Base-by-base conservation (phyloP, 92 coral and sea anemone species). In the Zoanthus sansibaricus region DNA sequence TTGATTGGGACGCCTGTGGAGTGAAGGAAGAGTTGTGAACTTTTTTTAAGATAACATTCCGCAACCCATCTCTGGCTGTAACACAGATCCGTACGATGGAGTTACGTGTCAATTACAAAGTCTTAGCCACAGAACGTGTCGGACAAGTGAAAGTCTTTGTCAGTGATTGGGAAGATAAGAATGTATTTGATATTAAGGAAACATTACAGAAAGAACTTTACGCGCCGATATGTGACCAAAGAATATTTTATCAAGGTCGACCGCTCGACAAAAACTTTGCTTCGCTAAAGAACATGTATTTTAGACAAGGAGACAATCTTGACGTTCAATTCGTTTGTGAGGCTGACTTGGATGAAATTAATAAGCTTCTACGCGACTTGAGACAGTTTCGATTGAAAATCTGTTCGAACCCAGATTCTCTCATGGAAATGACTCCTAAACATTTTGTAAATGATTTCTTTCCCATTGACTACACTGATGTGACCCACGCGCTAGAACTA, bases 211-310 rank as follows among this genome's bases (percentile, higher is more conserved):
- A 79, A 55, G 83, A 78, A 14, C 58, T 91, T 68, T 70, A 84
- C 47, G 94, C 89, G 8, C 96, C 97, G 14, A 94, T 92, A 5
- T 92, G 97, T 70, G 98, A 92, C 25, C 95, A 90, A 87, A 82
- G 64, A 71, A 56, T 96, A 20, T 91, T 78, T 71, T 92, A 89
- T 47, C 87, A 86, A 61, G 94, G 82, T 32, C 88, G 89, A 52
- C 82, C 67, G 64, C 30, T 92, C 15, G 89, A 88, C 45, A 90
- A 92, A 77, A 86, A 88, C 44, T 30, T 47, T 15, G 54, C 72
- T 78, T 30, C 45, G 21, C 83, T 96, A 45, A 61, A 78, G 17
- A 90, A 88, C 20, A 78, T 92, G 68, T 94, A 96, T 69, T 66
- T 94, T 21, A 87, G 93, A 33, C 89, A 92, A 31, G 94, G 94